Percentiles rank a stretch among this genome's conserved stretches.
These are phyloP conservation scores for Heliocidaris erythrogramma DNA, from an alignment of 35 echinoderm and acorn worm genomes.

Conservation along the genomic window DNA sequence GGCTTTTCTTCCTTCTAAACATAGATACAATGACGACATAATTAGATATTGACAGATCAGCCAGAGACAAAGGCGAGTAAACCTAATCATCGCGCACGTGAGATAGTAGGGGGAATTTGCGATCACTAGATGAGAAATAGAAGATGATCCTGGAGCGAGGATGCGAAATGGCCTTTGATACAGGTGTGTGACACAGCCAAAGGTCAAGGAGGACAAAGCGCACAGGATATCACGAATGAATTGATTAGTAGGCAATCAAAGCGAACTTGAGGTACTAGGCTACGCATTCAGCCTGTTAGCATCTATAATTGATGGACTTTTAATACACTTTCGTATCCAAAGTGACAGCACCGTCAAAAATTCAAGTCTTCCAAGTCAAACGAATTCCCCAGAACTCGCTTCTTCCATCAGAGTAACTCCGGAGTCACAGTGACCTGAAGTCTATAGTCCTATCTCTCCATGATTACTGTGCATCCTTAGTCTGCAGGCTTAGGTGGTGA, in stretches of 20 bases:
- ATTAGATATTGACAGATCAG: neutral
- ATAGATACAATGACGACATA: neutral
- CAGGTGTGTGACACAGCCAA: constrained; percentile 19
- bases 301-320: neutral
- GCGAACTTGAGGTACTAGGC: neutral
- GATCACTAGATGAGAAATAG: constrained; percentile 15
- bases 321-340: neutral
- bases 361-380: neutral
- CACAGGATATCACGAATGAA: constrained; percentile 16
- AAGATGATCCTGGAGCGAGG: constrained; percentile 1
- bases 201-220: neutral
- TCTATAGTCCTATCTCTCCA: neutral
- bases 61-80: neutral
- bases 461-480: neutral
- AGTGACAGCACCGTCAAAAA: neutral
- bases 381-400: neutral
- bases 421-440: neutral
- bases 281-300: neutral
- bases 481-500: too few species aligned
- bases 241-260: neutral
- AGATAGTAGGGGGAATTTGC: neutral
- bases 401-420: neutral
- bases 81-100: neutral
- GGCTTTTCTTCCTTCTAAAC: neutral
- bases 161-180: neutral